These are phyloP conservation scores for Xiphorhynchus erythropygius DNA, from an alignment of 2,797 vertebrate species.

Conservation along the genomic window DNA sequence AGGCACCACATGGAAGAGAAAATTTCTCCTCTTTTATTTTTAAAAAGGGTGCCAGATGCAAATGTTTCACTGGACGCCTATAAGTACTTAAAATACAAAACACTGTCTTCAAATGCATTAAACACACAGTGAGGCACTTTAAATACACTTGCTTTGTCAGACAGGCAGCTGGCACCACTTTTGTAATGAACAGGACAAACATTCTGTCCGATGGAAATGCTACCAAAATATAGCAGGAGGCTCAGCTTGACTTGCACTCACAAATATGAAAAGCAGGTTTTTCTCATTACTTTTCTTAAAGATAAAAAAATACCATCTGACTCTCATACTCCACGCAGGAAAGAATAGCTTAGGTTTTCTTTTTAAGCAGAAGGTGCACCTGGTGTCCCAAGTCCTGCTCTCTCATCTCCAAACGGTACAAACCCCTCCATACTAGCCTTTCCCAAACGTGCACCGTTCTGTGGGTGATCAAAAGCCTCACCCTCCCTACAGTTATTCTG, in stretches of 20 bases:
- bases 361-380: not conserved
- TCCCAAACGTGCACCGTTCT: not conserved
- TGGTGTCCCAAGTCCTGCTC: not conserved
- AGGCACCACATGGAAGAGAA: constrained; percentile 67
- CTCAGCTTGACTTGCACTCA: not conserved
- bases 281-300: not conserved
- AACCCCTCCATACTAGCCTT: not conserved
- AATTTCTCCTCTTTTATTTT: constrained; percentile 62
- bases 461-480: constrained; percentile 32
- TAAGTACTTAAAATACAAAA: constrained; percentile 73
- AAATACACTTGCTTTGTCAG: constrained; percentile 65
- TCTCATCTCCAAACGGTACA: not conserved
- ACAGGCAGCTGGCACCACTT: constrained; percentile 68
- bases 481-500: constrained; percentile 5
- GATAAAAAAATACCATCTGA: not conserved
- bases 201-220: constrained; percentile 43
- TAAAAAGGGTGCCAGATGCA: constrained; percentile 72
- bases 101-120: constrained; percentile 71
- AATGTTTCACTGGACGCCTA: constrained; percentile 66
- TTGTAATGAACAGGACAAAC: constrained; percentile 39
- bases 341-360: not conserved
- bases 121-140: constrained; percentile 56
- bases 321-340: constrained; percentile 17
- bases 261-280: constrained; percentile 40
- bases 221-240: constrained; percentile 58